Evolutionary conservation across 2,888 invertebrate genomes (phyloP).

Genomic region (Trypoxylon attenuatum): DNA sequence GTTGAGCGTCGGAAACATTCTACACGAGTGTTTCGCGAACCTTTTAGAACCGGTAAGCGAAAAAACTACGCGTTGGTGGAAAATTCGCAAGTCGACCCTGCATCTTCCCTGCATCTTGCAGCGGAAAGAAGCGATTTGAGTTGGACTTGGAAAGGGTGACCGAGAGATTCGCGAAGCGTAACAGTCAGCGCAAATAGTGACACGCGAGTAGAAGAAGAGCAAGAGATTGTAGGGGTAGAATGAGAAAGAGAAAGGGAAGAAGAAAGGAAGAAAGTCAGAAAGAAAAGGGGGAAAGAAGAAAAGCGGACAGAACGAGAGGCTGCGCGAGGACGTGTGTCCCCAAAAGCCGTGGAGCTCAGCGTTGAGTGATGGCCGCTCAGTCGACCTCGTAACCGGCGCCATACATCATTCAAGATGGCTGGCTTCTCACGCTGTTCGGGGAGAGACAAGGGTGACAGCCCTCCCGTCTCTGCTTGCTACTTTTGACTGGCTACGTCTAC

Average conservation of each 20-base stretch:
- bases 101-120: too few relatives aligned
- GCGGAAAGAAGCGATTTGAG: too few relatives aligned
- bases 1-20: too few relatives aligned
- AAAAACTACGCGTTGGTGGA: too few relatives aligned
- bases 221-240: constrained; percentile 11
- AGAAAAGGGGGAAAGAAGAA: too few relatives aligned
- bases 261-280: constrained; percentile 36
- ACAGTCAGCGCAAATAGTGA: constrained; percentile 10
- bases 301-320: constrained; percentile 55
- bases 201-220: background rate
- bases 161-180: constrained; percentile 6
- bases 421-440: constrained; percentile 68
- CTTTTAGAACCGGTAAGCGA: too few relatives aligned
- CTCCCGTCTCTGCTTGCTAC: constrained; percentile 62
- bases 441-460: constrained; percentile 71
- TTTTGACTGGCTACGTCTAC: constrained; percentile 65
- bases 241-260: too few relatives aligned
- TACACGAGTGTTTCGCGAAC: too few relatives aligned
- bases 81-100: too few relatives aligned
- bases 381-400: constrained; percentile 78
- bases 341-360: constrained; percentile 62
- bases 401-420: constrained; percentile 78
- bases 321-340: constrained; percentile 57
- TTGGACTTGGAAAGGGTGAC: background rate
- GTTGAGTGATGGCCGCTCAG: constrained; percentile 78